Evolutionary conservation across 2,797 vertebrate species (phyloP), one percentile per base, ranked within the genome.

Genomic region (Loris lydekkerianus): DNA sequence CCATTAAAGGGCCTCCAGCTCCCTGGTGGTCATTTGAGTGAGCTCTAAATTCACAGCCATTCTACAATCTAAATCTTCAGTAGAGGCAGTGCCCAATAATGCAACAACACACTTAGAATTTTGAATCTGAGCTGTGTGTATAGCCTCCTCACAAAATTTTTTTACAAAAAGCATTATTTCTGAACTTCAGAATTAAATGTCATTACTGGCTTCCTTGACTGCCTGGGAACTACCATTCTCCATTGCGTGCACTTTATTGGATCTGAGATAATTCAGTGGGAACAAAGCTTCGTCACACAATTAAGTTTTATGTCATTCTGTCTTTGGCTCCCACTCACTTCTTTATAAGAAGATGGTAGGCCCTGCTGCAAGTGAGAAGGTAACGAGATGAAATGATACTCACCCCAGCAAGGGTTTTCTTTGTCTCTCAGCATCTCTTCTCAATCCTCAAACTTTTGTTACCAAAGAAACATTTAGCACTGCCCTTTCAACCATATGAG

Each of bases 141-240:
- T 81, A 73, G 84, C 11, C 60, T 81, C 15, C 49, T 72, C 91
- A 46, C 1, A 73, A 9, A 77, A 1, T 2, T 77, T 75, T 75
- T 67, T 92, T 67, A 82, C 37, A 65, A 76, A 91, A 86, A 23
- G 3, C 25, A 37, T 72, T 29, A 76, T 85, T 96, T 82, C 37
- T 95, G 83, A 94, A 90, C 25, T 75, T 92, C 53, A 72, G n/a
- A 93, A 77, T 76, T 69, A 92, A 89, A 72, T 65, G 60, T 58
- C 31, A 76, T 37, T 65, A 70, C 8, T 58, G 43, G 43, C 61
- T 75, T 31, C 4, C 29, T 86, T 92, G 20, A 63, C 78, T 86
- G 31, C 29, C 17, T 40, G 5, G 31, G 34, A 94, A 27, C 31
- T 43, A 21, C 65, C 40, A 61, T 75, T 80, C 61, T n/a, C 25